phyloP scores from a whole-genome alignment of 2,113 vertebrate genomes.

The Brevimyrus niger region DNA sequence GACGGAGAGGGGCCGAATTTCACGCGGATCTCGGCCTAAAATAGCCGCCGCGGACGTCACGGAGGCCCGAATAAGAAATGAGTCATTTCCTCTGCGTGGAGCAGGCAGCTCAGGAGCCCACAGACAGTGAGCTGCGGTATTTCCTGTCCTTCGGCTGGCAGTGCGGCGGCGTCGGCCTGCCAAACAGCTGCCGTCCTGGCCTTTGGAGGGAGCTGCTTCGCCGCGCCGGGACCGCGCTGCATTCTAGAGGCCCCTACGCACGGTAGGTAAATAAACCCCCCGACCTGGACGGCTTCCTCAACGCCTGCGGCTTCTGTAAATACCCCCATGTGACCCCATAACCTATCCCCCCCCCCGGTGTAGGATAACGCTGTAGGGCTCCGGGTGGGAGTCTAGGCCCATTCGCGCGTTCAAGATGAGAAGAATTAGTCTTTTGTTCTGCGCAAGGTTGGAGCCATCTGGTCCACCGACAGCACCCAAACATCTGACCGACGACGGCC shows the following conservation, averaged over 20 bases:
- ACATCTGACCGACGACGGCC: background rate
- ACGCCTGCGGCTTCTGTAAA: background rate
- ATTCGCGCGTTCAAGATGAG: background rate
- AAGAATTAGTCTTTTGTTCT: background rate
- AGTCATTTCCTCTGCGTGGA: constrained; percentile 33
- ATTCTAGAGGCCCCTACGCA: background rate
- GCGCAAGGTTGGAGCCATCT: background rate
- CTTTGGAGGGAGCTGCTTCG: constrained; percentile 45
- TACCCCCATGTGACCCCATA: background rate
- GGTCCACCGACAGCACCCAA: background rate
- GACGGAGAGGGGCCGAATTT: background rate
- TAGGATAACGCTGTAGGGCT: background rate
- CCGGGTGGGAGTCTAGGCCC: background rate
- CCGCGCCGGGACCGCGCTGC: background rate
- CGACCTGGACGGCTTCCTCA: background rate
- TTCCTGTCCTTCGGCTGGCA: constrained; percentile 20
- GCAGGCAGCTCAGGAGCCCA: constrained; percentile 34
- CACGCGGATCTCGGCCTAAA: constrained; percentile 33
- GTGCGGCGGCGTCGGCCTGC: constrained; percentile 24
- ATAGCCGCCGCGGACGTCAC: constrained; percentile 36
- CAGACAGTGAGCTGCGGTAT: constrained; percentile 32
- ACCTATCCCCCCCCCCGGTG: background rate
- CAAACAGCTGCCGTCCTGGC: constrained; percentile 57
- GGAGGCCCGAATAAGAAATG: constrained; percentile 29
- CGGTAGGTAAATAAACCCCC: background rate